Base-by-base conservation (phyloP, 2,888 invertebrate genomes). In the Melieria crassipennis region DNA sequence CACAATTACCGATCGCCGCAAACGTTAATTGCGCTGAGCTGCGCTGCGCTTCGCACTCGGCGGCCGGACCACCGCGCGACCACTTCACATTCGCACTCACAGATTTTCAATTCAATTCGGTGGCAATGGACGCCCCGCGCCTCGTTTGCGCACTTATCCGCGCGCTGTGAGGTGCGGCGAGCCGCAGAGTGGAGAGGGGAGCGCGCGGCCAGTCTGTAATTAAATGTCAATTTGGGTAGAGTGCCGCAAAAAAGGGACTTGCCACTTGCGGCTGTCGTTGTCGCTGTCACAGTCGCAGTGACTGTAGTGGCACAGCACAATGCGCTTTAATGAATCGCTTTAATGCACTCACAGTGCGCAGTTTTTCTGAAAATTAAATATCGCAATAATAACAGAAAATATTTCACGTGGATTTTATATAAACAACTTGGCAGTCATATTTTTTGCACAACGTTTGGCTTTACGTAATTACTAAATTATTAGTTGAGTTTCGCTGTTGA, bases 161-260 rank as follows among this genome's bases (percentile, higher is more conserved):
- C 58, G 42, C 58, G 43, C 50, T 11, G 10, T 16, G 46, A 48
- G 58, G 30, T 46, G 66, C 43, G n/a, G 55, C 16, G 9, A 6
- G 13, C 47, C n/a, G n/a, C n/a, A n/a, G n/a, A n/a, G n/a, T n/a
- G n/a, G n/a, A n/a, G n/a, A n/a, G n/a, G n/a, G 11, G 16, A 60
- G 10, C 52, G 43, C 48, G 46, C 46, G 50, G 80, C 78, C 76
- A 56, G 65, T 74, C 81, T 82, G 80, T 81, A 82, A 82, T 82
- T 82, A 82, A 82, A 82, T 82, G 79, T 80, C 82, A 81, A 83
- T 82, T 82, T 82, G 79, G 69, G 47, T 69, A 69, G 61, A 62
- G 66, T 66, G 48, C 48, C 30, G 50, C 7, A 57, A 16, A 30
- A 1, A 52, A 46, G 46, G 4, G 1, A 13, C 43, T 65, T 45